Percentiles rank a stretch among this genome's conserved stretches.
These are phyloP conservation scores for Hydropotes inermis DNA, from an alignment of 2,113 vertebrate species.

Conservation along the genomic window DNA sequence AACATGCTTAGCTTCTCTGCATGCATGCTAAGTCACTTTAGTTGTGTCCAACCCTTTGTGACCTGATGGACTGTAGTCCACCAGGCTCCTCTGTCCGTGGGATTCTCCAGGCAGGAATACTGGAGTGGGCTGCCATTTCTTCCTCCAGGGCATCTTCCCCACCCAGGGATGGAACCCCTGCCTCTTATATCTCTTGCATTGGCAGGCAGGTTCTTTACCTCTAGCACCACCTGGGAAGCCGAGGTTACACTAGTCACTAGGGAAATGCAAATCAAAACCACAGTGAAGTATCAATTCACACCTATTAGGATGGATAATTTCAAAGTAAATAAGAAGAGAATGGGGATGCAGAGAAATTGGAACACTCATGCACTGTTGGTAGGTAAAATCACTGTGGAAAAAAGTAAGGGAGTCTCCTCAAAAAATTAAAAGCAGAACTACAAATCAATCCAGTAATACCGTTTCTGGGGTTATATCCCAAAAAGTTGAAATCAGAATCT, in stretches of 20 bases:
- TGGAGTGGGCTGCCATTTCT: not conserved
- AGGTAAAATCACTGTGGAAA: not conserved
- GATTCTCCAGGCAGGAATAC: not conserved
- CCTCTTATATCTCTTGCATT: not conserved
- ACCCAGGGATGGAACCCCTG: not conserved
- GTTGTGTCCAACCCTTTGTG: fast-evolving
- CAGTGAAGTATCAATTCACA: not conserved
- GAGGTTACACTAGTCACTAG: not conserved
- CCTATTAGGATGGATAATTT: not conserved
- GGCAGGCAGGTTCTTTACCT: not conserved
- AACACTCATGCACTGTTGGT: not conserved
- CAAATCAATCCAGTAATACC: not conserved
- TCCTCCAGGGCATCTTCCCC: not conserved
- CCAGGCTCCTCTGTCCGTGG: not conserved
- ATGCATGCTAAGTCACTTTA: not conserved
- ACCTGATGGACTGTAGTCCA: not conserved
- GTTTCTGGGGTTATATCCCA: not conserved
- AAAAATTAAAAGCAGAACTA: not conserved
- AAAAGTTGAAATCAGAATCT: not conserved
- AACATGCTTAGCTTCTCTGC: not conserved
- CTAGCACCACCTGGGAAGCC: not conserved
- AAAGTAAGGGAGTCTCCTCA: not conserved
- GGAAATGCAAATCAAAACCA: not conserved
- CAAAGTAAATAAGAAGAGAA: not conserved
- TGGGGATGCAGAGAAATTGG: not conserved